Evolutionary conservation across 2,888 invertebrate species (phyloP).

Genomic region (Pachymerium ferrugineum): DNA sequence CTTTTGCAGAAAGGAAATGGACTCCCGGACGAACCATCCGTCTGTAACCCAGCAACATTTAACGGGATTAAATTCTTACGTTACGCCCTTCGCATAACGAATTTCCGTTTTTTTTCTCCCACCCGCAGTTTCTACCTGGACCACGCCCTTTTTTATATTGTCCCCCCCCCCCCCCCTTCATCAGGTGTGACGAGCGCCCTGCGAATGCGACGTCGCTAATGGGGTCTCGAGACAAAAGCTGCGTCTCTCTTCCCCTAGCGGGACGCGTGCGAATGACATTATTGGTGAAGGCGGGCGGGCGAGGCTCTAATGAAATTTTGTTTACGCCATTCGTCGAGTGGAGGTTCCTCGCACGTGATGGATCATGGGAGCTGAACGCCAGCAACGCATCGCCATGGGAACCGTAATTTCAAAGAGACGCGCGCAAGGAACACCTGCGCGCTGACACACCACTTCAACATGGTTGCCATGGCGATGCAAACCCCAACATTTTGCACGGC

Average conservation of each 20-base stretch:
- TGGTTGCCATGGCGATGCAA: not conserved
- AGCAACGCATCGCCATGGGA: slow-evolving; percentile 16
- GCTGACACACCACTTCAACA: slow-evolving; percentile 17
- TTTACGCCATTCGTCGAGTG: slow-evolving; percentile 14
- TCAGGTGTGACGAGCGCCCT: slow-evolving; percentile 1
- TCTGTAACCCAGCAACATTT: not conserved
- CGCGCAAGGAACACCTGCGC: slow-evolving; percentile 11
- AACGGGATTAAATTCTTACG: not conserved
- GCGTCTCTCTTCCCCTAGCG: not conserved
- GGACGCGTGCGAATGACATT: slow-evolving; percentile 13
- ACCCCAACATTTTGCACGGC: slow-evolving; percentile 1
- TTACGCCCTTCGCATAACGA: not conserved
- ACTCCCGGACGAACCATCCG: too few relatives aligned
- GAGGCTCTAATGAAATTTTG: slow-evolving; percentile 8
- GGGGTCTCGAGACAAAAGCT: slow-evolving; percentile 13
- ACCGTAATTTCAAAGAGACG: slow-evolving; percentile 18
- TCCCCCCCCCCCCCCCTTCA: too few relatives aligned
- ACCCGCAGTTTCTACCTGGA: not conserved
- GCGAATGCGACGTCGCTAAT: slow-evolving; percentile 6
- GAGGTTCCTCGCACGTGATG: slow-evolving; percentile 13
- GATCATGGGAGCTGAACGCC: slow-evolving; percentile 16
- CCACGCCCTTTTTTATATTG: slow-evolving; percentile 9
- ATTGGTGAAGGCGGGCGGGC: slow-evolving; percentile 16
- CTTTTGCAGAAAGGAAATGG: too few relatives aligned
- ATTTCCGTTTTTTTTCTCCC: slow-evolving; percentile 13